A percentile compares a stretch with the other conserved stretches of the same genome.
Evolutionary conservation across 2,888 invertebrate genomes (phyloP).

Genomic region (Xanthia togata): DNA sequence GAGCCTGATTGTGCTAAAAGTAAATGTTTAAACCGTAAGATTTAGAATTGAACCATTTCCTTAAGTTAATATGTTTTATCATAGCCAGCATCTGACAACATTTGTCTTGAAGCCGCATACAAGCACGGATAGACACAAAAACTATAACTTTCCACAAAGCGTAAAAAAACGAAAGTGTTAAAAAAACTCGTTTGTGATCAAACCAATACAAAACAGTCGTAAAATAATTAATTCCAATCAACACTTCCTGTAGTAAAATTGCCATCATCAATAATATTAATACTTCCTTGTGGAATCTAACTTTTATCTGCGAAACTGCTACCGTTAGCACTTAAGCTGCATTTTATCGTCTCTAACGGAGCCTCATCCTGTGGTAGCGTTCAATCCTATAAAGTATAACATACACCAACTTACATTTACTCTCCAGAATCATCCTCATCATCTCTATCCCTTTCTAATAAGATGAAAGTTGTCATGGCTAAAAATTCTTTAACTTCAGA

Average conservation of each 20-base stretch:
- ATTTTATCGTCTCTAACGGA: slow-evolving; percentile 80
- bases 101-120: background rate
- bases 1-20: no score
- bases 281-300: slow-evolving; percentile 50
- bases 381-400: slow-evolving; percentile 67
- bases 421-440: background rate
- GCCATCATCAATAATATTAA: slow-evolving; percentile 53
- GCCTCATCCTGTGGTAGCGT: slow-evolving; percentile 73
- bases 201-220: slow-evolving; percentile 18
- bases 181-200: slow-evolving; percentile 40
- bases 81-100: no score
- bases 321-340: slow-evolving; percentile 77
- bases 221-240: slow-evolving; percentile 22
- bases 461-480: slow-evolving; percentile 37
- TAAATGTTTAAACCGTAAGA: no score
- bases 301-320: slow-evolving; percentile 65
- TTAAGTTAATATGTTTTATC: background rate
- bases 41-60: background rate
- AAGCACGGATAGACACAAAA: background rate
- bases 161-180: slow-evolving; percentile 53
- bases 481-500: background rate
- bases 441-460: slow-evolving; percentile 35
- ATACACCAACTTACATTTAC: slow-evolving; percentile 26
- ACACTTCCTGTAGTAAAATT: slow-evolving; percentile 58
- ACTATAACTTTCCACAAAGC: slow-evolving; percentile 19